Conservation (phyloP, 2,888 invertebrate species). For the Metopia argyrocephala region DNA sequence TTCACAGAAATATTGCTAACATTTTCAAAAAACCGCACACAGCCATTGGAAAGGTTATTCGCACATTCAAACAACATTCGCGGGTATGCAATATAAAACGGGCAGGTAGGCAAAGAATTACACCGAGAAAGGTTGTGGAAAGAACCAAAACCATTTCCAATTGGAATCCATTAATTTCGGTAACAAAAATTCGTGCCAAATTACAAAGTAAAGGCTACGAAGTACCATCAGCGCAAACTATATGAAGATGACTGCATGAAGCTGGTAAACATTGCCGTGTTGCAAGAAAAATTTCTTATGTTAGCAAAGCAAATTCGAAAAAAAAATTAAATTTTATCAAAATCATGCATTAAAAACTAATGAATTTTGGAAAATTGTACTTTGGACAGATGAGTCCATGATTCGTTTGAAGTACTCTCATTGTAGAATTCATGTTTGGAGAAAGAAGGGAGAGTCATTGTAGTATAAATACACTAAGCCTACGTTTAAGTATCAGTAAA, state of each 20-base stretch:
- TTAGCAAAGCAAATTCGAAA: background rate
- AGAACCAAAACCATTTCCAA: too few species aligned
- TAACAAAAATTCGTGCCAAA: too few species aligned
- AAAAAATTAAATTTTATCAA: background rate
- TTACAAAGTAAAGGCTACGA: too few species aligned
- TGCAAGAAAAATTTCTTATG: too few species aligned
- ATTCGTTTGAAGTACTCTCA: background rate
- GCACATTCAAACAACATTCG: background rate
- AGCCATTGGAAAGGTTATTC: too few species aligned
- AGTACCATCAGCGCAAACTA: too few species aligned
- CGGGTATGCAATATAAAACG: background rate
- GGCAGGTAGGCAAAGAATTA: background rate
- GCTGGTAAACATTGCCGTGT: background rate
- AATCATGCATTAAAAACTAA: too few species aligned
- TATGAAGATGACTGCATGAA: background rate
- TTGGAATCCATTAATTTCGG: background rate
- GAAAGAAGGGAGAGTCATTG: too few species aligned
- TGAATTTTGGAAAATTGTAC: background rate
- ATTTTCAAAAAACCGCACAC: too few species aligned
- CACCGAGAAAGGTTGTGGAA: background rate
- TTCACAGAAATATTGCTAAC: background rate
- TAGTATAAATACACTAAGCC: too few species aligned
- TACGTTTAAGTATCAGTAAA: background rate
- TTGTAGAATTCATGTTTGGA: too few species aligned
- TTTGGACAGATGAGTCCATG: background rate